Evolutionary conservation across 1,140 invertebrate genomes (phyloP), one percentile per base, ranked within the genome.

Genomic region (Anagrus nilaparvatae): DNA sequence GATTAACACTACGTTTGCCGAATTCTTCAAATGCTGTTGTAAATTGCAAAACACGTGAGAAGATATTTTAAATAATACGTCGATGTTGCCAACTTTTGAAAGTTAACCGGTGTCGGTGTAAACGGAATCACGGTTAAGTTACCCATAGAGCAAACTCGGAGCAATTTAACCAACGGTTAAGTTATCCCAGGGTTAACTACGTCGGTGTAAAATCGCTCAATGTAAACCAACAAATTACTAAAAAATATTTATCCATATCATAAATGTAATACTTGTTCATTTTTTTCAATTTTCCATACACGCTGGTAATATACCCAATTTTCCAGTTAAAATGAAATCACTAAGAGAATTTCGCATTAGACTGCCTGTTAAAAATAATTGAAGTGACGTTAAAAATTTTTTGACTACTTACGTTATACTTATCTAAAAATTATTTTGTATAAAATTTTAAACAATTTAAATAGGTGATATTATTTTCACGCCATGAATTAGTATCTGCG

Each of bases 341-440:
- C 84, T 82, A n/a, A 97, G 69, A 57, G 92, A 93, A 68, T 98
- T 98, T 62, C 97, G 94, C 72, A 97, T 83, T 3, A 94, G 94
- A 46, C 91, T 94, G 9, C 93, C 94, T 36, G 86, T 90, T 27
- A 87, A 64, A 31, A 86, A 67, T 7, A 87, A 44, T 44, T 77
- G 75, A 66, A 96, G 88, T 17, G 85, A 80, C 12, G 91, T 95
- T 30, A 77, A 69, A 55, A 96, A 80, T 61, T 83, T 71, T 59
- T 87, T 88, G 1, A 87, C 72, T 5, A 76, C 69, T 55, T 81
- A 68, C 35, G 77, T 81, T 2, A 81, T 62, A n/a, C n/a, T n/a
- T n/a, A n/a, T 71, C 75, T 40, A 7, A 47, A 50, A 39, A n/a
- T n/a, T n/a, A n/a, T n/a, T n/a, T n/a, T n/a, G n/a, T n/a, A n/a